A percentile compares a stretch with the other conserved stretches of the same genome.
Conservation (phyloP, 1,140 invertebrate genomes). For the Drosophila tropicalis region DNA sequence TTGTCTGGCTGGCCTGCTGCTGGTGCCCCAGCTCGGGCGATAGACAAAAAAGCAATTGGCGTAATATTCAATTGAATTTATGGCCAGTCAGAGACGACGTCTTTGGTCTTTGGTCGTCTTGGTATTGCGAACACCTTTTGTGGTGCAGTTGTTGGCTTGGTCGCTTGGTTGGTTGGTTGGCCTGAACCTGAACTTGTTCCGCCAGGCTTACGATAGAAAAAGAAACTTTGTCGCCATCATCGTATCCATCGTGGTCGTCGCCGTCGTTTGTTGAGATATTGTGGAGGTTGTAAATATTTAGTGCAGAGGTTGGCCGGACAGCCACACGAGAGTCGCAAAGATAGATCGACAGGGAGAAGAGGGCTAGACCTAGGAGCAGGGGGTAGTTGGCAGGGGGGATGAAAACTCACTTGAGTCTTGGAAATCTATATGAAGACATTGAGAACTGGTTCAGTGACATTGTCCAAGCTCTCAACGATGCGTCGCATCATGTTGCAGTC, state of each 20-base stretch:
- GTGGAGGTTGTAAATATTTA: conserved; percentile 82
- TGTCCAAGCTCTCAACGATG: conserved; percentile 51
- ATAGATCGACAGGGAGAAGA: conserved; percentile 21
- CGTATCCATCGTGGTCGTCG: conserved; percentile 13
- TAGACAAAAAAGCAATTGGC: conserved; percentile 82
- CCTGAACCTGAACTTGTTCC: conserved; percentile 75
- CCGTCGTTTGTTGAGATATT: conserved; percentile 75
- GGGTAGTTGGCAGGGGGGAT: not conserved
- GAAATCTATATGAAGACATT: conserved; percentile 76
- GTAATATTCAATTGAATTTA: conserved; percentile 83
- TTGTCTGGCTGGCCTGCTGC: conserved; percentile 45
- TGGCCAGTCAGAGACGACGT: conserved; percentile 82
- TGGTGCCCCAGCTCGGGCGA: conserved; percentile 60
- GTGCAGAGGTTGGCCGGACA: conserved; percentile 68
- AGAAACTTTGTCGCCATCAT: conserved; percentile 55
- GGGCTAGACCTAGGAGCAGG: not conserved
- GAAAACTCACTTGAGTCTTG: conserved; percentile 24
- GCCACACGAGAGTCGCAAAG: conserved; percentile 18
- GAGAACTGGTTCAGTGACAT: conserved; percentile 82
- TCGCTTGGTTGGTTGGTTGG: conserved; percentile 27
- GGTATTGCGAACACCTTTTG: conserved; percentile 29
- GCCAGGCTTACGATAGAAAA: conserved; percentile 66
- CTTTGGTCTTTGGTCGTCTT: conserved; percentile 27
- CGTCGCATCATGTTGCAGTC: conserved; percentile 78
- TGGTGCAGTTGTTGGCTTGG: conserved; percentile 27